Percentiles rank a stretch among this genome's conserved stretches.
Evolutionary conservation across 2,113 vertebrate species (phyloP).

Genomic region (Corynorhinus townsendii): DNA sequence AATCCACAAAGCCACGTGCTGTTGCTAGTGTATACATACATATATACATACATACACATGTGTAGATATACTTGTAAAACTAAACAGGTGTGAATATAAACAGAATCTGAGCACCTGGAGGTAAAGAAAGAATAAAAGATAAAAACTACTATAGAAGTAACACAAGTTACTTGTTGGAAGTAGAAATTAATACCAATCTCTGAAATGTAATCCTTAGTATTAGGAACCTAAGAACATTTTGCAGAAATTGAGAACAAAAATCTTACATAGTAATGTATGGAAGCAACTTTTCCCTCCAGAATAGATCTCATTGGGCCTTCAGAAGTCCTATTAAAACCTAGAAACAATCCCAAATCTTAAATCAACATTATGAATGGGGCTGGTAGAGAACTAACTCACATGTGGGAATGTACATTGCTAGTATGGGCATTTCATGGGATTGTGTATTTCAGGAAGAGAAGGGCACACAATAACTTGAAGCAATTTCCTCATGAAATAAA

Average conservation of each 20-base stretch:
- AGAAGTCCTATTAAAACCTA: background rate
- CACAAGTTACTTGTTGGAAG: background rate
- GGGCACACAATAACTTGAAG: constrained; percentile 35
- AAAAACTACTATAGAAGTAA: background rate
- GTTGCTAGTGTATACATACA: background rate
- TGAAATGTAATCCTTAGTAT: background rate
- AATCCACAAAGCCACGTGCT: constrained; percentile 3
- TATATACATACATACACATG: background rate
- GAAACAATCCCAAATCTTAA: background rate
- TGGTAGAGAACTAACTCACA: too few species aligned
- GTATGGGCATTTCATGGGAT: too few species aligned
- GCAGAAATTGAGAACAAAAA: constrained; percentile 20
- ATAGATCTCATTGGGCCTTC: background rate
- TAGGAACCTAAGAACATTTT: background rate
- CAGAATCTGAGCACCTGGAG: background rate
- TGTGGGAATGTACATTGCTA: too few species aligned
- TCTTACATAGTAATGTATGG: background rate
- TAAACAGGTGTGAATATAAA: constrained; percentile 1
- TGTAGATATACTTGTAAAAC: background rate
- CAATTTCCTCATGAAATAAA: constrained; percentile 44
- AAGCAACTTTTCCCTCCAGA: background rate
- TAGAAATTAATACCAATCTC: background rate
- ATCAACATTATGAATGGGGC: too few species aligned
- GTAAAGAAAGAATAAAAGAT: background rate
- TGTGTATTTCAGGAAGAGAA: constrained; percentile 26